phyloP scores from a whole-genome alignment of 2,888 invertebrate genomes.

The Drosophila monieri region DNA sequence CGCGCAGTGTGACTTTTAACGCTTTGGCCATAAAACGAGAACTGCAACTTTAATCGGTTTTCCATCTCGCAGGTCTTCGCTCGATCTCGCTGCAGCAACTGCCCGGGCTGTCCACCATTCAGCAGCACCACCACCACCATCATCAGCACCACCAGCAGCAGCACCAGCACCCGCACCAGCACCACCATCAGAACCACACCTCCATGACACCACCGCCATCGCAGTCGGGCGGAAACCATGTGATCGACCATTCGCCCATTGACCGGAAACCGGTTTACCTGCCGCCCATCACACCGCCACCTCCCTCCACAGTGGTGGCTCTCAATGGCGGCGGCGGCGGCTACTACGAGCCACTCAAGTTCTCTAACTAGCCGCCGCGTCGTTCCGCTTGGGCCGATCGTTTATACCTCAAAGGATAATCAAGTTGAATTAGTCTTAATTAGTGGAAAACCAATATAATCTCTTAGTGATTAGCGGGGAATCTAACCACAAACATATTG shows the following conservation, averaged over 20 bases:
- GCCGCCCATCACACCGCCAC: conserved; percentile 79
- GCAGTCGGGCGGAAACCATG: conserved; percentile 65
- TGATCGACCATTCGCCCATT: conserved; percentile 69
- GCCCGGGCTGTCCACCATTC: conserved; percentile 61
- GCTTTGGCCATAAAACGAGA: conserved; percentile 56
- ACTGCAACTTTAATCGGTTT: conserved; percentile 54
- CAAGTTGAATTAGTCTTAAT: conserved; percentile 55
- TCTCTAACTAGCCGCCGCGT: conserved; percentile 66
- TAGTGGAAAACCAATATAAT: conserved; percentile 60
- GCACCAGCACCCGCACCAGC: conserved; percentile 61
- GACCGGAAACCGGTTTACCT: conserved; percentile 82
- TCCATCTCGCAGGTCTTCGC: conserved; percentile 74
- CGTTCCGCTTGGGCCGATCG: conserved; percentile 19
- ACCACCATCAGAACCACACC: conserved; percentile 62
- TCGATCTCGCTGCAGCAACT: conserved; percentile 81
- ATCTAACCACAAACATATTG: conserved; percentile 28
- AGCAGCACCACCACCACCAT: conserved; percentile 49
- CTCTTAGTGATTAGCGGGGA: conserved; percentile 47
- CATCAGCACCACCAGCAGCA: conserved; percentile 48
- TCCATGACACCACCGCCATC: conserved; percentile 77
- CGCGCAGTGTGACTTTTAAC: conserved; percentile 71
- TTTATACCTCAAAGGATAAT: conserved; percentile 76
- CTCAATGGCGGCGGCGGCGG: conserved; percentile 48
- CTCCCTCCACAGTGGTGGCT: conserved; percentile 72
- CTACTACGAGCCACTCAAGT: conserved; percentile 81